Evolutionary conservation across 1,140 invertebrate genomes (phyloP).

Genomic region (Macrosteles quadrilineatus): DNA sequence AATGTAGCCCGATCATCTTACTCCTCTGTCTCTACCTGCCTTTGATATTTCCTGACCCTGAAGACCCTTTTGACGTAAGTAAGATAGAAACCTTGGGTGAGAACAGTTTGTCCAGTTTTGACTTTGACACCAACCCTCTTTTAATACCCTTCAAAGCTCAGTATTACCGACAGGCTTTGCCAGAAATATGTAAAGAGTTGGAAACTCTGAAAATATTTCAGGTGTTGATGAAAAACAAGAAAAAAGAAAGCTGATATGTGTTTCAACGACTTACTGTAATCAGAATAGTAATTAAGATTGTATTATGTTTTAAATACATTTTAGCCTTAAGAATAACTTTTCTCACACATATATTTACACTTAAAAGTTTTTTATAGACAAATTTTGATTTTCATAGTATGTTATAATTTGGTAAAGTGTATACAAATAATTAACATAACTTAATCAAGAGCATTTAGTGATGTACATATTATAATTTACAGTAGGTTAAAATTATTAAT

Average conservation of each 20-base stretch:
- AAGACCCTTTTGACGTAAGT: slow-evolving; percentile 6
- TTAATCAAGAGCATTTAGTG: too few relatives aligned
- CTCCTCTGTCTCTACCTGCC: background rate
- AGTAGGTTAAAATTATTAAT: too few relatives aligned
- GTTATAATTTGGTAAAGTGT: background rate
- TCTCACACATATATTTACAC: background rate
- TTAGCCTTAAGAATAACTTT: background rate
- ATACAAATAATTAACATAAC: too few relatives aligned
- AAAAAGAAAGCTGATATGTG: background rate
- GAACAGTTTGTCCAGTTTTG: background rate
- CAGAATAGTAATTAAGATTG: background rate
- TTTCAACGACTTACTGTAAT: background rate
- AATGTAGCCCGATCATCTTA: background rate
- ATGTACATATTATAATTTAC: too few relatives aligned
- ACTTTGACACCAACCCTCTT: slow-evolving; percentile 4
- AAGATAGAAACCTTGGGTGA: background rate
- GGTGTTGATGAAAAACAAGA: background rate
- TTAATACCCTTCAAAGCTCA: background rate
- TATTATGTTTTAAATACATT: background rate
- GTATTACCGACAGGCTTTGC: background rate
- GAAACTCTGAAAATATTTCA: background rate
- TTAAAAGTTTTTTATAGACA: background rate
- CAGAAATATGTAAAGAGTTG: slow-evolving; percentile 2
- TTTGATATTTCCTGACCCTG: background rate
- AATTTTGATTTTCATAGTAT: background rate